Conservation (phyloP, 1,140 invertebrate genomes). For the Brachionus sp. region DNA sequence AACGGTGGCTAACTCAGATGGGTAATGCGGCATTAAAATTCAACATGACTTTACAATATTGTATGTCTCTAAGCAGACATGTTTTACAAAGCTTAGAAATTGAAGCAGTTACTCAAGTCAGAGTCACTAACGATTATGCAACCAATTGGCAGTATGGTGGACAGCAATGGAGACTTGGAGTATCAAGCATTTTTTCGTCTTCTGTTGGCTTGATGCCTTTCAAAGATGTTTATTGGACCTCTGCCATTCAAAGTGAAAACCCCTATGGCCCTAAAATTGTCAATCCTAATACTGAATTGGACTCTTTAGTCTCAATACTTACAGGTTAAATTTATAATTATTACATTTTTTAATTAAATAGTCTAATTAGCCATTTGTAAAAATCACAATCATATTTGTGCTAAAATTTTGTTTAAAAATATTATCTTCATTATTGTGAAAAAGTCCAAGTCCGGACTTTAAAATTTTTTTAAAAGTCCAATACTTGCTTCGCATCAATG, state of each 20-base stretch:
- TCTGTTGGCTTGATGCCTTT: constrained; percentile 53
- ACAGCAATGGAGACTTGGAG: constrained; percentile 53
- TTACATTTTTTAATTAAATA: neutral
- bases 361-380: neutral
- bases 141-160: constrained; percentile 29
- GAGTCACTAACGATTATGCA: constrained; percentile 45
- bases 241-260: constrained; percentile 51
- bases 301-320: constrained; percentile 50
- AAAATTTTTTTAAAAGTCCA: too few species aligned
- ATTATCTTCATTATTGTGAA: too few species aligned
- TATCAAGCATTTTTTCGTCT: constrained; percentile 52
- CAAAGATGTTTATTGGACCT: constrained; percentile 56
- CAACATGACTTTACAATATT: constrained; percentile 49
- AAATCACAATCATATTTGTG: too few species aligned
- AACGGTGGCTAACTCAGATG: constrained; percentile 49
- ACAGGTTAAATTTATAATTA: neutral
- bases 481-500: too few species aligned
- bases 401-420: neutral
- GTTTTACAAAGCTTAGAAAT: constrained; percentile 47
- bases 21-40: constrained; percentile 47
- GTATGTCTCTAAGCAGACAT: constrained; percentile 49
- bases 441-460: too few species aligned
- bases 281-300: constrained; percentile 48
- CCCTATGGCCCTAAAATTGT: constrained; percentile 47
- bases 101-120: constrained; percentile 48